Conservation (phyloP, 2,888 invertebrate species). For the Drosophila limbata region DNA sequence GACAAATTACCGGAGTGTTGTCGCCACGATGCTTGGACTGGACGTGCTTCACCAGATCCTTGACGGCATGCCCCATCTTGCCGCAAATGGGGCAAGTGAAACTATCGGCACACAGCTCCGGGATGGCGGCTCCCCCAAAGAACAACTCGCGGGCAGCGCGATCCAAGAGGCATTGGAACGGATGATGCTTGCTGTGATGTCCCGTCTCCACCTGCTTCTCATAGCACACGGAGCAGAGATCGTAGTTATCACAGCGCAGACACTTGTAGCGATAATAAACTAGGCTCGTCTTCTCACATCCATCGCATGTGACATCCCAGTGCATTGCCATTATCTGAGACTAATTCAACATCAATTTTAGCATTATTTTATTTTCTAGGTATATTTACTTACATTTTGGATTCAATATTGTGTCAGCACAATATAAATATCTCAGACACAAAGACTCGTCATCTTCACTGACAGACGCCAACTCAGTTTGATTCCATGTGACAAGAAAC, state of each 20-base stretch:
- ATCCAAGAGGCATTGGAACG: constrained; percentile 63
- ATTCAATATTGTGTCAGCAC: too few species aligned
- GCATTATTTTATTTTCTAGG: too few species aligned
- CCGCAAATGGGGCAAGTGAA: constrained; percentile 63
- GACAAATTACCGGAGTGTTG: constrained; percentile 50
- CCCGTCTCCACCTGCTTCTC: constrained; percentile 30
- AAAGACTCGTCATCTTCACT: background rate
- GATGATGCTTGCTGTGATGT: constrained; percentile 41
- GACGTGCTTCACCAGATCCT: constrained; percentile 34
- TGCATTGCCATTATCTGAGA: constrained; percentile 27
- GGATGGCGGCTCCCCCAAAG: constrained; percentile 49
- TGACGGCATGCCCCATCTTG: constrained; percentile 30
- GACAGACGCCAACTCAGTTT: background rate
- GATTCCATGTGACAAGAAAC: background rate
- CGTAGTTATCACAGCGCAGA: constrained; percentile 52
- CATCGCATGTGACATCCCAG: constrained; percentile 45
- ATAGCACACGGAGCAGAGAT: constrained; percentile 53
- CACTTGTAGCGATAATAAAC: constrained; percentile 55
- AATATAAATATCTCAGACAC: background rate
- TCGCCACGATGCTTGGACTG: constrained; percentile 28
- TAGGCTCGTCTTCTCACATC: constrained; percentile 36
- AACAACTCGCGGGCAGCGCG: constrained; percentile 34
- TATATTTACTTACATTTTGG: background rate
- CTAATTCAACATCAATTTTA: background rate
- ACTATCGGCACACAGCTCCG: constrained; percentile 56